A percentile compares a stretch with the other conserved stretches of the same genome.
phyloP scores from a whole-genome alignment of 2,797 vertebrate species.

The Lepidocolaptes lacrymiger region DNA sequence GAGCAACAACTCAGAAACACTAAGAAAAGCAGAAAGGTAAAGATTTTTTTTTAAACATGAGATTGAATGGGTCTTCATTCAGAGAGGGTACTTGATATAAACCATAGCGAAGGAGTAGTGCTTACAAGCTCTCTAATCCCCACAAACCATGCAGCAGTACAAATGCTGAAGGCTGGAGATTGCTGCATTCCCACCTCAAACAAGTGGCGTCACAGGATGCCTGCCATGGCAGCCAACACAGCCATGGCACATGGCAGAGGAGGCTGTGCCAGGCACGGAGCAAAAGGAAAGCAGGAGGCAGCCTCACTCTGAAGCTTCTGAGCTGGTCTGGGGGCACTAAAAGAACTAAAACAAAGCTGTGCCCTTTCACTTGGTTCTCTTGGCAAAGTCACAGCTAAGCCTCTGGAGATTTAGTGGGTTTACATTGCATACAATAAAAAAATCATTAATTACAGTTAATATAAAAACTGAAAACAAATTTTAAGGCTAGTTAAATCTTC shows the following conservation, averaged over 20 bases:
- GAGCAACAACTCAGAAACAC: neutral
- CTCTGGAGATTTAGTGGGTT: conserved; percentile 15
- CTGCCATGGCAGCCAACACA: neutral
- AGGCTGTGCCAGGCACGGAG: neutral
- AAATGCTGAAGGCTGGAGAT: rapidly evolving
- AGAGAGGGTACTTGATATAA: neutral
- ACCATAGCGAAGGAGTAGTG: neutral
- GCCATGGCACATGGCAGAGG: rapidly evolving
- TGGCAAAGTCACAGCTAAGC: neutral
- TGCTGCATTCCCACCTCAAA: neutral
- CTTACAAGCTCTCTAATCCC: neutral
- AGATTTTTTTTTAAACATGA: neutral
- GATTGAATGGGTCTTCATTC: neutral
- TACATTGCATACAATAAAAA: conserved; percentile 36
- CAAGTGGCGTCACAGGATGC: rapidly evolving
- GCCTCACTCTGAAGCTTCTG: neutral
- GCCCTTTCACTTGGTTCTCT: neutral
- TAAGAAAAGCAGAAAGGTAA: neutral
- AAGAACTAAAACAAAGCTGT: neutral
- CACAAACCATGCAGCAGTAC: rapidly evolving
- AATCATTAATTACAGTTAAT: conserved; percentile 54
- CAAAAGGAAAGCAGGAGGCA: neutral
- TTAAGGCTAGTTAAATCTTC: conserved; percentile 54
- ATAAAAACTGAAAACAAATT: conserved; percentile 40
- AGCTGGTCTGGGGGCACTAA: neutral